Conservation (phyloP, 2,888 invertebrate species). For the Stenchaetothrips biformis region DNA sequence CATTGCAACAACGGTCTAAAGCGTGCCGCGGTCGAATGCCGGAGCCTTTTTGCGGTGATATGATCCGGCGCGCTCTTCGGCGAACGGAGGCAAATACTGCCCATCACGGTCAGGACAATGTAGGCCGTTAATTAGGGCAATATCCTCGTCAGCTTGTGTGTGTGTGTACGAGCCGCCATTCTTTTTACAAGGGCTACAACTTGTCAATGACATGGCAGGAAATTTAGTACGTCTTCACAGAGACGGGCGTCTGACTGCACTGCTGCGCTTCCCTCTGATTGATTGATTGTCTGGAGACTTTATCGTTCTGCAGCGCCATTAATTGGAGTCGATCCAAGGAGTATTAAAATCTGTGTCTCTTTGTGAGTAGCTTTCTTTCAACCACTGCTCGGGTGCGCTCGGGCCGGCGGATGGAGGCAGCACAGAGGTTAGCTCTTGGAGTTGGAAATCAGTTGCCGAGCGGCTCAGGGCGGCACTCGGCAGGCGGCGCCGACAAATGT, state of each 20-base stretch:
- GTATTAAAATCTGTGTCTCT: too few relatives aligned
- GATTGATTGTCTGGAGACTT: not conserved
- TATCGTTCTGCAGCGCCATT: too few relatives aligned
- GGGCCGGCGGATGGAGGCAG: too few relatives aligned
- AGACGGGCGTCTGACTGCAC: not conserved
- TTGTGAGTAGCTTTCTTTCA: too few relatives aligned
- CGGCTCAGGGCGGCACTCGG: not conserved
- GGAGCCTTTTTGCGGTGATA: not conserved
- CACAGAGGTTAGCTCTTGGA: too few relatives aligned
- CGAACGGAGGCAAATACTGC: not conserved
- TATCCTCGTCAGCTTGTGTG: not conserved
- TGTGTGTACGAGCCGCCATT: not conserved
- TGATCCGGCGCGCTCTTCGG: not conserved
- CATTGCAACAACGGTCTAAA: not conserved
- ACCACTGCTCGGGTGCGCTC: too few relatives aligned
- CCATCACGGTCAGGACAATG: slow-evolving; percentile 1
- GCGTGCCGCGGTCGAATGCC: not conserved
- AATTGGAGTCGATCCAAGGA: too few relatives aligned
- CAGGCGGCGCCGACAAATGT: slow-evolving; percentile 1
- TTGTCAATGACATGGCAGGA: slow-evolving; percentile 10
- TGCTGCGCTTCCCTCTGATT: not conserved
- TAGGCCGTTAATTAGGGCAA: slow-evolving; percentile 4
- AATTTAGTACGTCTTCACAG: slow-evolving; percentile 11
- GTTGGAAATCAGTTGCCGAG: too few relatives aligned
- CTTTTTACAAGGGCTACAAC: not conserved